Evolutionary conservation across 1,140 invertebrate species (phyloP), one percentile per base, ranked within the genome.

Genomic region (Pseudachorutes palmiensis): DNA sequence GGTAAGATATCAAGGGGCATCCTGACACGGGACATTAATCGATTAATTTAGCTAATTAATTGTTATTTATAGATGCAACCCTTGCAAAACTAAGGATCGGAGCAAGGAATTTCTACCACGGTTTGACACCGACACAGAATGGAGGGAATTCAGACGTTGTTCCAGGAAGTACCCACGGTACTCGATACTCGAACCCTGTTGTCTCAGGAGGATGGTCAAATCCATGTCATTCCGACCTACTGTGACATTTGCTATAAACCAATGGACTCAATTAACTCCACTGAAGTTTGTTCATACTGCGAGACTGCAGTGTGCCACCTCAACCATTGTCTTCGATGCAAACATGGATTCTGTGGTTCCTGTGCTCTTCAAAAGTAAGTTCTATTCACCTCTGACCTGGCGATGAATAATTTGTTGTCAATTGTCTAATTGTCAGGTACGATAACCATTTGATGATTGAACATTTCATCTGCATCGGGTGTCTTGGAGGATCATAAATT

Each of bases 41-140:
- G 36, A 45, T 45, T 45, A 45, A 45, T 45, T 45, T 12, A 45
- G 36, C 9, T 45, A 45, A 68, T 64, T 57, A 31, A 49, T 12
- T 64, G 24, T 61, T 55, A 19, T 64, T 64, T n/a, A n/a, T 32
- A 70, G 69, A 64, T 1, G 30, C 60, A 1, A 70, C 69, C 1
- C 41, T 70, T 1, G 69, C 62, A 9, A 62, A 67, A 36, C 32
- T 70, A 22, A 5, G 69, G 45, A 16, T 45, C 1, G 69, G 65
- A 24, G 55, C 69, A 19, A 12, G 69, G 22, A 45, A 41, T 14
- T 64, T 41, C 36, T 70, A 64, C 62, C 22, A 65, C 22, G 49
- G 24, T 19, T 24, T 45, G 19, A 45, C 36, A 45, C 36, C 9
- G 19, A 45, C 9, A 12, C 9, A 45, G 9, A 9, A 45, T 12